Percentiles rank a stretch among this genome's conserved stretches.
These are phyloP conservation scores for Polylopha cassiicola DNA, from an alignment of 2,888 invertebrate genomes.

Conservation along the genomic window DNA sequence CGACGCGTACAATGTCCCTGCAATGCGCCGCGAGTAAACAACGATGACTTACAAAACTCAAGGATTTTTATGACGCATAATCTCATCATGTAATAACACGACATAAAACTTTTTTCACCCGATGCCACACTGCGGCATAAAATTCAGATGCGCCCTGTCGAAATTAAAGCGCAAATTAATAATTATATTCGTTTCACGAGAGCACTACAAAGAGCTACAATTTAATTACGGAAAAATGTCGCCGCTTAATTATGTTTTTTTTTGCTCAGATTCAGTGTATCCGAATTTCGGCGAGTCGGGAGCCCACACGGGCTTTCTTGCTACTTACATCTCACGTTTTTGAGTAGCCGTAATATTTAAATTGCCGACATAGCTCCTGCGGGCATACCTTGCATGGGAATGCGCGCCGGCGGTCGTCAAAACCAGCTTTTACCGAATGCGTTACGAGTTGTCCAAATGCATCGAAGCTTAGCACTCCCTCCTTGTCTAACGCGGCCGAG, in stretches of 20 bases:
- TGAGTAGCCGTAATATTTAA: conserved; percentile 75
- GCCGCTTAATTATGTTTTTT: conserved; percentile 58
- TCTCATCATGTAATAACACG: conserved; percentile 49
- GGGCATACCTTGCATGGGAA: conserved; percentile 75
- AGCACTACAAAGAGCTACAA: conserved; percentile 55
- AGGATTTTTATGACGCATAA: conserved; percentile 65
- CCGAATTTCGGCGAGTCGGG: conserved; percentile 54
- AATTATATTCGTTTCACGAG: conserved; percentile 49
- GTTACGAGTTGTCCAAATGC: conserved; percentile 62
- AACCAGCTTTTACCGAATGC: conserved; percentile 74
- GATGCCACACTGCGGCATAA: conserved; percentile 53
- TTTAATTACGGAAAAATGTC: conserved; percentile 72
- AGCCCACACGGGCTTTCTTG: conserved; percentile 71
- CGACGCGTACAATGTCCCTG: conserved; percentile 35
- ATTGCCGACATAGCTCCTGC: conserved; percentile 73
- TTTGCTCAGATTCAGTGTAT: conserved; percentile 61
- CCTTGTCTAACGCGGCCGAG: conserved; percentile 59
- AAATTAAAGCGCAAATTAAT: conserved; percentile 62
- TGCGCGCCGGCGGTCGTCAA: conserved; percentile 66
- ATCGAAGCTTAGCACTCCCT: conserved; percentile 46
- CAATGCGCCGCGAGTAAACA: conserved; percentile 30
- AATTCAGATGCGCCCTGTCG: conserved; percentile 42
- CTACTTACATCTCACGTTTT: conserved; percentile 74
- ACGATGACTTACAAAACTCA: conserved; percentile 37
- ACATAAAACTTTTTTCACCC: conserved; percentile 44